phyloP scores from a whole-genome alignment of 1,140 invertebrate genomes.

The Pararge aegeria region DNA sequence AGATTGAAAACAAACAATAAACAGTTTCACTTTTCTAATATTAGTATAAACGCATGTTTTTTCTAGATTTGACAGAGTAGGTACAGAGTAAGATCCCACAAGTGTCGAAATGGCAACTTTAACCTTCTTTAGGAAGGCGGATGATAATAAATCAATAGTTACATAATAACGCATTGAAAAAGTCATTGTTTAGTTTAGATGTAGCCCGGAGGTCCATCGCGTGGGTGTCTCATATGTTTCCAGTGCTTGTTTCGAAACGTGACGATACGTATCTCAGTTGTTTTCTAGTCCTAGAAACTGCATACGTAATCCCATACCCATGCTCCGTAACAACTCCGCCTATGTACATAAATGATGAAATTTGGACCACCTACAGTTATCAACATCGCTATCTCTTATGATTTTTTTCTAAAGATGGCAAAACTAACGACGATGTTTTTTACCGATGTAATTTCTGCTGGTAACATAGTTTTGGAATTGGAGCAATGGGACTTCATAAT shows the following conservation, averaged over 20 bases:
- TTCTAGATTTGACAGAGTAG: too few species aligned
- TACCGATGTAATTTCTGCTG: too few species aligned
- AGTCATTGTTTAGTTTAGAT: neutral
- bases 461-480: too few species aligned
- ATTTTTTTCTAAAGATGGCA: too few species aligned
- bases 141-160: neutral
- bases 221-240: neutral
- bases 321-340: conserved; percentile 1
- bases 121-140: neutral
- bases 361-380: neutral
- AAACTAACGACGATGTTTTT: too few species aligned
- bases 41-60: too few species aligned
- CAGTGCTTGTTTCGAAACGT: neutral
- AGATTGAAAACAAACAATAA: too few species aligned
- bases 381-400: neutral
- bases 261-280: conserved; percentile 19
- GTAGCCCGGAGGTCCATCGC: neutral
- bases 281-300: conserved; percentile 6
- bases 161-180: neutral
- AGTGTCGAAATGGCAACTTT: too few species aligned
- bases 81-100: too few species aligned
- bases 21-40: too few species aligned
- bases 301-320: conserved; percentile 15
- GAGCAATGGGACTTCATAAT: too few species aligned
- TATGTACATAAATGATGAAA: neutral